Evolutionary conservation across 2,113 vertebrate genomes (phyloP), one percentile per base, ranked within the genome.

Genomic region (Muntiacus reevesi): DNA sequence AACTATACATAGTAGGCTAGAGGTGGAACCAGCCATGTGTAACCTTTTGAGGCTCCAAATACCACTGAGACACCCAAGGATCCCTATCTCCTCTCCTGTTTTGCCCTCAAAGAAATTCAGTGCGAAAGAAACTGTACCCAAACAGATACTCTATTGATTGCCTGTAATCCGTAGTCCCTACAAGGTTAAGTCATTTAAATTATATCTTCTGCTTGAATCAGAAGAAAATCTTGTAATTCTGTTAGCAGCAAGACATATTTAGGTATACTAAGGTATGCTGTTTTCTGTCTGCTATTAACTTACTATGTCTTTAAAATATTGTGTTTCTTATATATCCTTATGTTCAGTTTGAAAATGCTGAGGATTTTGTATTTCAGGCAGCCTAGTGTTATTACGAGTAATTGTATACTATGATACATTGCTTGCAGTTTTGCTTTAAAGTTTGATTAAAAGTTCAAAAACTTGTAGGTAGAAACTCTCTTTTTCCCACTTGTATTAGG

Each of bases 371-470:
- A 62, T 52, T 94, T 95, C 13, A 83, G 17, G 40, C 11, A 92
- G 15, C 33, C n/a, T 86, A 23, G 28, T 43, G 4, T 71, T 90
- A 78, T 76, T 90, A 86, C 16, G 30, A 89, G 71, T 87, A 81
- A 50, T 62, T 27, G 5, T 14, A 0, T 62, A 45, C 27, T 16
- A 40, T 81, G 36, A 84, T 55, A 52, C 13, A 33, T 76, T 90
- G 23, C 27, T 91, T 62, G 7, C 21, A 81, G 6, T 45, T 96
- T 76, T 93, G 23, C 45, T 64, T 96, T 96, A 74, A 82, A 91
- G 43, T 88, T 74, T 87, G 30, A 82, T 86, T 94, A 82, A 92
- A 97, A 87, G 47, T 93, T 89, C 43, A 95, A 78, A 59, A 95
- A 92, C 9, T 88, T 94, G 13, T 45, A 87, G 40, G 40, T 89